phyloP scores from a whole-genome alignment of 2,888 invertebrate species.

The Epirrita christyi region DNA sequence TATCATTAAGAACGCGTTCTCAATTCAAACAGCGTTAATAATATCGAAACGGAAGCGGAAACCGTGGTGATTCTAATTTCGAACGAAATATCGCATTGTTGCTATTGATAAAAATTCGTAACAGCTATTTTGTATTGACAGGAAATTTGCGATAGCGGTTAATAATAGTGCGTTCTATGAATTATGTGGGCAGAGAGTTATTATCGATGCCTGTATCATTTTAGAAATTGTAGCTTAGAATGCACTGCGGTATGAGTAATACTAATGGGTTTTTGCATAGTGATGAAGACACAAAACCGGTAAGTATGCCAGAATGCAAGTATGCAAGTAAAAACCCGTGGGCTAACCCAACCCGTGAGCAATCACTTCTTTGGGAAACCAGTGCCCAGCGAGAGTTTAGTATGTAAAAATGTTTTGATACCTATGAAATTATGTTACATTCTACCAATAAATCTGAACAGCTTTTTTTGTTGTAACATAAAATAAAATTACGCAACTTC shows the following conservation, averaged over 20 bases:
- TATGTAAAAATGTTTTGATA: not conserved
- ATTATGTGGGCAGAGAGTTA: slow-evolving; percentile 47
- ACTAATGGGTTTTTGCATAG: not conserved
- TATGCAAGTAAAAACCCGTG: not conserved
- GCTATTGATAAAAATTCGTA: slow-evolving; percentile 81
- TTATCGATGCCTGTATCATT: slow-evolving; percentile 28
- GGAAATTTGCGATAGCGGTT: slow-evolving; percentile 78
- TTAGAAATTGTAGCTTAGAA: slow-evolving; percentile 22
- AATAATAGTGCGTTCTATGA: slow-evolving; percentile 65
- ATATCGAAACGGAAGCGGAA: slow-evolving; percentile 84
- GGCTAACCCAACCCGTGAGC: no score
- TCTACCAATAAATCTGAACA: slow-evolving; percentile 41
- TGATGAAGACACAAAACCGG: not conserved
- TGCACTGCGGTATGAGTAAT: not conserved
- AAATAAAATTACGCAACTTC: slow-evolving; percentile 38
- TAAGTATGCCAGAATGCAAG: not conserved
- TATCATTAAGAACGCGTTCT: slow-evolving; percentile 74
- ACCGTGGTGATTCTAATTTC: slow-evolving; percentile 83
- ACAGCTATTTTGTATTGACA: slow-evolving; percentile 73
- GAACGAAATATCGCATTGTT: slow-evolving; percentile 80
- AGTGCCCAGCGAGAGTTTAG: no score
- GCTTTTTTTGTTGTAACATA: slow-evolving; percentile 39
- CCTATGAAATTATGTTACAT: slow-evolving; percentile 5
- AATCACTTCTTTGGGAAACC: no score
- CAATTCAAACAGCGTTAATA: slow-evolving; percentile 72